These are phyloP conservation scores for Muschampia plurimacula DNA, from an alignment of 2,888 invertebrate species.

Conservation along the genomic window DNA sequence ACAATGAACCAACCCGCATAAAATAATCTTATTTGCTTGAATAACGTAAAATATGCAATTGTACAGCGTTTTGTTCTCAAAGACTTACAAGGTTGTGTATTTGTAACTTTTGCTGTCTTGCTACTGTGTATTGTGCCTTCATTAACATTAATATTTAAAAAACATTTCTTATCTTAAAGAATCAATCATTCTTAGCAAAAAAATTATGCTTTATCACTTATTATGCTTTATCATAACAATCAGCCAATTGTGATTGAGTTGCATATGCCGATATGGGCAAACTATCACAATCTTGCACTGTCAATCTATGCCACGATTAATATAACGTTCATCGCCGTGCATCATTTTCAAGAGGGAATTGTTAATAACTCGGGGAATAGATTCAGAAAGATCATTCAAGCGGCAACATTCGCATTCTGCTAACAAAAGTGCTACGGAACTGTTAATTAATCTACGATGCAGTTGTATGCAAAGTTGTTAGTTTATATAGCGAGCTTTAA, in stretches of 20 bases:
- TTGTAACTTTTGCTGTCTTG: too few relatives aligned
- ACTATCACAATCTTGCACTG: neutral
- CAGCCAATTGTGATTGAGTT: too few relatives aligned
- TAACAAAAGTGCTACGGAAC: neutral
- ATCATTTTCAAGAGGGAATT: neutral
- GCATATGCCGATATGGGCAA: neutral
- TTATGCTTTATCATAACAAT: too few relatives aligned
- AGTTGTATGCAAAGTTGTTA: neutral
- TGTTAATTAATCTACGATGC: conserved; percentile 2
- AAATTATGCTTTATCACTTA: too few relatives aligned
- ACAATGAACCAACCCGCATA: conserved; percentile 3
- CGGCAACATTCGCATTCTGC: neutral
- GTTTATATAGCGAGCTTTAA: neutral
- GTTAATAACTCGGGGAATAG: conserved; percentile 4
- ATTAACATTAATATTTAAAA: too few relatives aligned
- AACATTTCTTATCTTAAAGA: too few relatives aligned
- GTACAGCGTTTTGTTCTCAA: too few relatives aligned
- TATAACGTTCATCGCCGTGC: neutral
- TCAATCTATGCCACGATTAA: neutral
- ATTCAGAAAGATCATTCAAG: conserved; percentile 1
- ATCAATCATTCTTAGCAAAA: too few relatives aligned
- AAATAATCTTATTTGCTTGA: neutral
- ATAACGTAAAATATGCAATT: neutral
- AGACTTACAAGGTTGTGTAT: too few relatives aligned
- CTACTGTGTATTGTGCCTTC: too few relatives aligned